phyloP scores from a whole-genome alignment of 2,888 invertebrate genomes.

The Beris chalybata region DNA sequence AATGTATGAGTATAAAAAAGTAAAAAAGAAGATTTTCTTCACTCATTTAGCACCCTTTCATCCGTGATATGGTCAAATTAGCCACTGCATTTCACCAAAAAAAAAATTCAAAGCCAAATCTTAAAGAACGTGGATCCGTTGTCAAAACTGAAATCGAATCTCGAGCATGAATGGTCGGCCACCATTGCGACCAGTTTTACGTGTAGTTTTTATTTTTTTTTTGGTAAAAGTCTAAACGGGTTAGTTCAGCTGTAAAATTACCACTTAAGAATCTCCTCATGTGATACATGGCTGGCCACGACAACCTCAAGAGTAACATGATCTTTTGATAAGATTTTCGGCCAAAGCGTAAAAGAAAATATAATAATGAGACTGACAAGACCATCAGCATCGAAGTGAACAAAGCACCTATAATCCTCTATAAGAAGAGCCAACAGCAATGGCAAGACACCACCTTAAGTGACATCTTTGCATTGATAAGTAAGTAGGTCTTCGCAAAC shows the following conservation, averaged over 20 bases:
- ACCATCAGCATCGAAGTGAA: constrained; percentile 16
- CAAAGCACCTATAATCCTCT: neutral
- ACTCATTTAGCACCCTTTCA: constrained; percentile 2
- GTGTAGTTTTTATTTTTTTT: constrained; percentile 14
- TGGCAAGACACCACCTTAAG: neutral
- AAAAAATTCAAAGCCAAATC: neutral
- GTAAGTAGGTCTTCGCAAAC: constrained; percentile 10
- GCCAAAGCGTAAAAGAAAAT: neutral
- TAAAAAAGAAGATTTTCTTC: no score
- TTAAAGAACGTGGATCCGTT: constrained; percentile 4
- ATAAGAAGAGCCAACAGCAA: neutral
- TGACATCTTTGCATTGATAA: constrained; percentile 12
- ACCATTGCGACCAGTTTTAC: constrained; percentile 18
- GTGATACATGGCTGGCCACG: constrained; percentile 11
- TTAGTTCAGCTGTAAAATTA: constrained; percentile 26
- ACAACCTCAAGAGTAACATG: constrained; percentile 13
- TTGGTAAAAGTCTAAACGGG: constrained; percentile 14
- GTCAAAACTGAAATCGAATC: constrained; percentile 21
- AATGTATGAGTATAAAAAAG: no score
- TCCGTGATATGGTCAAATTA: constrained; percentile 6
- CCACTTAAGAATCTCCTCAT: constrained; percentile 4
- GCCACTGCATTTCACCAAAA: constrained; percentile 11
- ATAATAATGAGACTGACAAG: constrained; percentile 7
- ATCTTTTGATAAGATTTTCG: constrained; percentile 21
- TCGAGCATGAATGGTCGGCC: constrained; percentile 11